A percentile compares a stretch with the other conserved stretches of the same genome.
Conservation (phyloP, 2,113 vertebrate species). For the Philantomba maxwellii region DNA sequence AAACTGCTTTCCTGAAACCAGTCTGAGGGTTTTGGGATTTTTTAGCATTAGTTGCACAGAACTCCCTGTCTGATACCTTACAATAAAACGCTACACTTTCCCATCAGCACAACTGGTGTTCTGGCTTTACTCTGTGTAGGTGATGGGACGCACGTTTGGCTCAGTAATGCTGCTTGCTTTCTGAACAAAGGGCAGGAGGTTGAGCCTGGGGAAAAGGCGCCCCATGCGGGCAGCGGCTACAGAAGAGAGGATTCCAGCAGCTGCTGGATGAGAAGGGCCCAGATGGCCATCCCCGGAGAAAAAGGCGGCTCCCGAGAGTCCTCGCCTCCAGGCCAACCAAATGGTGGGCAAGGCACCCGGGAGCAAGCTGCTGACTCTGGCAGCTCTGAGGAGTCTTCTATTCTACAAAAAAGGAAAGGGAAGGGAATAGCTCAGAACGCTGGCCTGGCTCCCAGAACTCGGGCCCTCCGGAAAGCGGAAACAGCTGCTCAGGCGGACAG, state of each 20-base stretch:
- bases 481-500: not conserved
- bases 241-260: not conserved
- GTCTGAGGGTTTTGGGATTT: not conserved
- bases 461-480: not conserved
- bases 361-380: not conserved
- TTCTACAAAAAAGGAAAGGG: not conserved
- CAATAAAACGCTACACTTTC: not conserved
- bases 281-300: not conserved
- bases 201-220: not conserved
- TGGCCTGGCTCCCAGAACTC: not conserved
- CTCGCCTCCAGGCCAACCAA: not conserved
- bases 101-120: not conserved
- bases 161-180: not conserved
- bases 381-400: not conserved
- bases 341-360: rapidly evolving
- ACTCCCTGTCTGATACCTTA: not conserved
- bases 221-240: too few species aligned
- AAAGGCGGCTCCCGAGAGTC: not conserved
- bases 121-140: not conserved
- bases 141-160: not conserved
- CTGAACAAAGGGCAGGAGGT: not conserved
- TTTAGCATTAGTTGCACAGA: not conserved
- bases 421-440: not conserved
- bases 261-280: not conserved
- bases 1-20: not conserved